Evolutionary conservation across 1,140 invertebrate genomes (phyloP), one percentile per base, ranked within the genome.

Genomic region (Spodoptera litura): DNA sequence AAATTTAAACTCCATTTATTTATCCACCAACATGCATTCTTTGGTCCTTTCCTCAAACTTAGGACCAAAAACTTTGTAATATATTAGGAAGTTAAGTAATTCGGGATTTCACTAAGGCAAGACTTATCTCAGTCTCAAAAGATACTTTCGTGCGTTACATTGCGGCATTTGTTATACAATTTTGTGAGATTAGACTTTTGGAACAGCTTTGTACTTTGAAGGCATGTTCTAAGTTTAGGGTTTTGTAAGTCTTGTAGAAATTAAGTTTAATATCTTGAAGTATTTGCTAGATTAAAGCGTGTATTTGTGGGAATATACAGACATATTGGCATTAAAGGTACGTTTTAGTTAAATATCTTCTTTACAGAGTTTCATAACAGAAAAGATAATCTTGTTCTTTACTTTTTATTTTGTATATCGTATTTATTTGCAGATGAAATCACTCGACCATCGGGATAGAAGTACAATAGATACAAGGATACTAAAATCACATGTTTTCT

Each of bases 81-180:
- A 70, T 53, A 70, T 70, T 53, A 70, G 49, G 20, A 70, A 70
- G 44, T 70, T 53, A 70, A 70, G 52, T 70, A 53, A 66, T 52
- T 49, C 27, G 44, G 66, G 44, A 52, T 70, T 52, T 52, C 66
- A 70, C 52, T 70, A 52, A 70, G 25, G 4, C 44, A 27, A 11
- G 49, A 52, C 49, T 70, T 70, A 70, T 70, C 66, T 70, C 51
- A 15, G 11, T 27, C 25, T 31, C 66, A 70, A 53, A 66, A 70
- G 66, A 12, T 35, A 53, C 20, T 70, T 44, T 31, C 49, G 49
- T 70, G 25, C 61, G 61, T 64, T 15, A 64, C 61, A 49, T 11
- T 52, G 66, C n/a, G 49, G 66, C 49, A 70, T 70, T 70, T 70
- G 66, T 70, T 70, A 70, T 70, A 70, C 66, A 70, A 70, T 70